A percentile compares a stretch with the other conserved stretches of the same genome.
These are phyloP conservation scores for Bruchidius siliquastri DNA, from an alignment of 2,888 invertebrate species.

Conservation along the genomic window DNA sequence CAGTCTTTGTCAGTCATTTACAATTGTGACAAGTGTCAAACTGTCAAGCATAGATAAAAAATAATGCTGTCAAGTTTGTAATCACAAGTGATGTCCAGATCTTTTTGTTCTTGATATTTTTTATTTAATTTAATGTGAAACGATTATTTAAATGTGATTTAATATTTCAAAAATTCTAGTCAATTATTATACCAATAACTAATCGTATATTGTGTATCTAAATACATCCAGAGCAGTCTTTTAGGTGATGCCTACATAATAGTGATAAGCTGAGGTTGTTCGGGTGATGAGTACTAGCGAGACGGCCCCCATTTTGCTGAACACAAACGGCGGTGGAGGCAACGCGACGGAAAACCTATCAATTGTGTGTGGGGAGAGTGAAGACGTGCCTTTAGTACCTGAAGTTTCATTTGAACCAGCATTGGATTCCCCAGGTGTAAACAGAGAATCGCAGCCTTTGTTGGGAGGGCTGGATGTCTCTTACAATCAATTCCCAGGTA, in stretches of 20 bases:
- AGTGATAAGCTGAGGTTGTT: conserved; percentile 1
- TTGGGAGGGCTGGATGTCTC: conserved; percentile 77
- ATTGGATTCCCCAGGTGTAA: conserved; percentile 78
- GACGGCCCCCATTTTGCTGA: conserved; percentile 44
- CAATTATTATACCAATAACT: conserved; percentile 20
- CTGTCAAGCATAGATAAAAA: too few species aligned
- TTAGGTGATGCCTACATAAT: background rate
- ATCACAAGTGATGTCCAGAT: conserved; percentile 23
- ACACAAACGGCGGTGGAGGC: conserved; percentile 34
- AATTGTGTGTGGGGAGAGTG: conserved; percentile 42
- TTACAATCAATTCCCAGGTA: conserved; percentile 85
- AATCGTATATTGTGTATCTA: background rate
- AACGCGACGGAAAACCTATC: conserved; percentile 39
- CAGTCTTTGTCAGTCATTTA: too few species aligned
- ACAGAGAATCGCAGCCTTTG: conserved; percentile 91
- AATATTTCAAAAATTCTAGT: conserved; percentile 25
- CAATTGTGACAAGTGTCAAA: background rate
- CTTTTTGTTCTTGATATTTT: conserved; percentile 19
- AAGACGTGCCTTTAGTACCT: conserved; percentile 74
- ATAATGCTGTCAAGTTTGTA: conserved; percentile 16
- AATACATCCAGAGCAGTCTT: background rate
- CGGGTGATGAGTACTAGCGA: conserved; percentile 46
- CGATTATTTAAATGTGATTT: conserved; percentile 10
- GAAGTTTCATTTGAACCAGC: conserved; percentile 78
- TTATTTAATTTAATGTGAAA: conserved; percentile 17